These are phyloP conservation scores for Strigamia transsilvanica DNA, from an alignment of 2,888 invertebrate genomes.

Conservation along the genomic window DNA sequence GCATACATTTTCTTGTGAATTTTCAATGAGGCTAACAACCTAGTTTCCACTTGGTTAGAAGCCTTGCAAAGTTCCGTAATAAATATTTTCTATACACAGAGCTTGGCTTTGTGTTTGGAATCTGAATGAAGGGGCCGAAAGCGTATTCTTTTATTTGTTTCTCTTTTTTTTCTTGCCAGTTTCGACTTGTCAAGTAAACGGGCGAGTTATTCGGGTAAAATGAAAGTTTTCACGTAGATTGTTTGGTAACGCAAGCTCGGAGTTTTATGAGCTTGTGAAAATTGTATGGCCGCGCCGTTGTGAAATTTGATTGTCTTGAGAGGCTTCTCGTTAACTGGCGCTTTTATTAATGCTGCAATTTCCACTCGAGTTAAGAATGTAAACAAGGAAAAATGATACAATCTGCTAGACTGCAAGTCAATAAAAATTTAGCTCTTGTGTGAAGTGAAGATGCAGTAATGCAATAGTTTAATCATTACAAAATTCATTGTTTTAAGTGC, in stretches of 20 bases:
- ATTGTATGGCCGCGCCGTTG: slow-evolving; percentile 26
- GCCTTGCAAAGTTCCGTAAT: slow-evolving; percentile 16
- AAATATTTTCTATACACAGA: slow-evolving; percentile 19
- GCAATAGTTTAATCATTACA: slow-evolving; percentile 34
- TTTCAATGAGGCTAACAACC: slow-evolving; percentile 49
- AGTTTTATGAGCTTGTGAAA: slow-evolving; percentile 49
- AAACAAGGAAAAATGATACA: slow-evolving; percentile 43
- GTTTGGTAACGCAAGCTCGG: not conserved
- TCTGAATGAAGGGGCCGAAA: not conserved
- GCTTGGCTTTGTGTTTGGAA: not conserved
- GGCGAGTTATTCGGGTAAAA: slow-evolving; percentile 2
- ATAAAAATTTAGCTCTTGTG: slow-evolving; percentile 29
- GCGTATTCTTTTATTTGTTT: slow-evolving; percentile 21
- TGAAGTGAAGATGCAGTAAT: slow-evolving; percentile 13
- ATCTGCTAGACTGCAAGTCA: slow-evolving; percentile 11
- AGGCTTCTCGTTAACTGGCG: slow-evolving; percentile 32
- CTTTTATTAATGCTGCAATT: slow-evolving; percentile 48
- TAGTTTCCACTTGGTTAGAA: slow-evolving; percentile 45
- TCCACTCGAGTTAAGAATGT: slow-evolving; percentile 43
- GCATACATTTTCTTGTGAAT: slow-evolving; percentile 35
- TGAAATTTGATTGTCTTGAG: slow-evolving; percentile 45
- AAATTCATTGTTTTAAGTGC: slow-evolving; percentile 28
- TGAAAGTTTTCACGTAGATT: slow-evolving; percentile 19
- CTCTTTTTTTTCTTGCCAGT: not conserved
- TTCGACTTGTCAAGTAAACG: slow-evolving; percentile 17